A percentile compares a stretch with the other conserved stretches of the same genome.
Conservation (phyloP, 2,113 vertebrate genomes). For the Elephantulus edwardii region DNA sequence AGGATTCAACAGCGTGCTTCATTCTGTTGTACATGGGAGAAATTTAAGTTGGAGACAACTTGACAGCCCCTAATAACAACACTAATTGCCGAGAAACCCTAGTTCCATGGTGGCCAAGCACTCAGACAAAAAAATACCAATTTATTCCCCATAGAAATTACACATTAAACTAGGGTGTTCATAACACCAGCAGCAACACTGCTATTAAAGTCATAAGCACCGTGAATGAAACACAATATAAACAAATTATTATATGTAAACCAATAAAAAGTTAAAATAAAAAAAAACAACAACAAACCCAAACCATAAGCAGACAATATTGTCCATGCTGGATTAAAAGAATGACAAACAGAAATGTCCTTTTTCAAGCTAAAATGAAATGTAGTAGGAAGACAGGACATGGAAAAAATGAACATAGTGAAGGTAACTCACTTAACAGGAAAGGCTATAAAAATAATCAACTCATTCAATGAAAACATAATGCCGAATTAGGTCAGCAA, state of each 20-base stretch:
- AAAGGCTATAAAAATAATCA: slow-evolving; percentile 70
- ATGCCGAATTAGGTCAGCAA: slow-evolving; percentile 66
- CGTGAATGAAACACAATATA: too few relatives aligned
- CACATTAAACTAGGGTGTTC: not conserved
- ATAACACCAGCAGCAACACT: not conserved
- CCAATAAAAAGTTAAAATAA: too few relatives aligned
- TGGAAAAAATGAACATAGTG: slow-evolving; percentile 54
- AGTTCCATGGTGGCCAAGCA: too few relatives aligned
- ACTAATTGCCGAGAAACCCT: too few relatives aligned
- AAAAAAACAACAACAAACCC: too few relatives aligned
- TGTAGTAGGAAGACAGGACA: slow-evolving; percentile 32
- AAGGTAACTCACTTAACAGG: slow-evolving; percentile 65
- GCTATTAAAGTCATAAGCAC: too few relatives aligned
- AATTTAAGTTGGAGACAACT: too few relatives aligned
- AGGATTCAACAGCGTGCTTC: too few relatives aligned
- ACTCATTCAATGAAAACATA: slow-evolving; percentile 64
- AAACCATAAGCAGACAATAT: not conserved
- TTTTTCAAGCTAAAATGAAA: slow-evolving; percentile 26
- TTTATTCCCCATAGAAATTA: not conserved
- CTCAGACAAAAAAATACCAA: slow-evolving; percentile 22
- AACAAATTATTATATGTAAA: too few relatives aligned
- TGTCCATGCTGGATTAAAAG: not conserved
- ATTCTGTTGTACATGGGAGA: too few relatives aligned
- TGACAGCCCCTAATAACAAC: too few relatives aligned
- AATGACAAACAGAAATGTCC: not conserved